phyloP scores from a whole-genome alignment of 2,888 invertebrate genomes.

The Ormyrus labotus region DNA sequence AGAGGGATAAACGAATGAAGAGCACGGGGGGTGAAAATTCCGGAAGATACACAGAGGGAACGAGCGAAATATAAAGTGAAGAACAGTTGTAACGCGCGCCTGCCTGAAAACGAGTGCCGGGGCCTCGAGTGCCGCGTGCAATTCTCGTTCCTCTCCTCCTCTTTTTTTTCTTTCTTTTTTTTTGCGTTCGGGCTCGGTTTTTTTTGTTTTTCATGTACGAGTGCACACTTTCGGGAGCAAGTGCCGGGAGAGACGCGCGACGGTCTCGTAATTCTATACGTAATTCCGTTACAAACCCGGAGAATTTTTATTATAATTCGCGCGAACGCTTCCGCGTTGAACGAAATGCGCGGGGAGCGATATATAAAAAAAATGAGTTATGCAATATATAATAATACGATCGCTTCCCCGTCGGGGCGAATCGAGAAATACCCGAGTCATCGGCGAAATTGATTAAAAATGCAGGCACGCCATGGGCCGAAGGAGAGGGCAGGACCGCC shows the following conservation, averaged over 20 bases:
- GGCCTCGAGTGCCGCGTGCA: slow-evolving; percentile 2
- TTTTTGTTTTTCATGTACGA: background rate
- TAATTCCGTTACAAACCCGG: too few relatives aligned
- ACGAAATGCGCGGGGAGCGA: too few relatives aligned
- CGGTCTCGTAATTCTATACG: too few relatives aligned
- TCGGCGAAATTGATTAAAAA: too few relatives aligned
- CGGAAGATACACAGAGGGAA: slow-evolving; percentile 2
- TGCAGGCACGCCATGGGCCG: too few relatives aligned
- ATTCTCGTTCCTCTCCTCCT: background rate
- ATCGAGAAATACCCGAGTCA: too few relatives aligned
- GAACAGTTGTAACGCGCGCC: slow-evolving; percentile 19
- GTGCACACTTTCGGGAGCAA: background rate
- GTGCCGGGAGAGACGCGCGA: background rate
- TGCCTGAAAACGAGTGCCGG: slow-evolving; percentile 5
- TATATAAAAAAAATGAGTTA: too few relatives aligned
- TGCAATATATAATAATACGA: too few relatives aligned
- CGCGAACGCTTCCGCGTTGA: too few relatives aligned
- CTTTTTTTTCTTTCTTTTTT: background rate
- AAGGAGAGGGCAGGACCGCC: too few relatives aligned
- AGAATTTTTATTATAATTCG: too few relatives aligned
- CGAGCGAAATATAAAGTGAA: slow-evolving; percentile 5
- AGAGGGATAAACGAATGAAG: slow-evolving; percentile 21
- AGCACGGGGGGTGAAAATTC: background rate
- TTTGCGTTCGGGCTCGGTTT: background rate
- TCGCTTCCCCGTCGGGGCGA: too few relatives aligned